These are phyloP conservation scores for Pseudorhiza aurosa DNA, from an alignment of 30 jellyfish, hydroid and myxozoan genomes.

Conservation along the genomic window DNA sequence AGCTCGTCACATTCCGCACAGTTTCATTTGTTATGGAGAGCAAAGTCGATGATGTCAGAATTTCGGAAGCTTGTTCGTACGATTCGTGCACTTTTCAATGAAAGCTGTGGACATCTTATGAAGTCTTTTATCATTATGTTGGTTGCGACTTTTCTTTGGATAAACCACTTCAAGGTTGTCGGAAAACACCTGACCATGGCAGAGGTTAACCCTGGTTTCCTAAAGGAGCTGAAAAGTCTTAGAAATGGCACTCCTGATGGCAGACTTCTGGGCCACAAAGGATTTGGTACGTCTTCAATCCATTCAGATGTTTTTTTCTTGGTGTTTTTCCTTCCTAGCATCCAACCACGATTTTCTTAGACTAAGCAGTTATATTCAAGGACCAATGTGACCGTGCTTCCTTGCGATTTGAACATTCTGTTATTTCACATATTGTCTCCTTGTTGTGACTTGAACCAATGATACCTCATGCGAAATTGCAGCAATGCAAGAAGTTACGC, in stretches of 20 bases:
- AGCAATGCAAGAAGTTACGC: too few species aligned
- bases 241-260: constrained; percentile 49
- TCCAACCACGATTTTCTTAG: too few species aligned
- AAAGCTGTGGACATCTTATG: too few species aligned
- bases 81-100: too few species aligned
- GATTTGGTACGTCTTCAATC: constrained; percentile 79
- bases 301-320: too few species aligned
- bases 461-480: too few species aligned
- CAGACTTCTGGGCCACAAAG: constrained; percentile 73
- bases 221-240: constrained; percentile 11
- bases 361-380: too few species aligned
- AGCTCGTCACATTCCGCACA: background rate
- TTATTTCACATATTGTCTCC: too few species aligned
- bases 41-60: background rate
- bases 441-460: too few species aligned
- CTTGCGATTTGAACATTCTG: too few species aligned
- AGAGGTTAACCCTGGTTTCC: constrained; percentile 48
- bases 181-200: constrained; percentile 51
- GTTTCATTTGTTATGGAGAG: background rate
- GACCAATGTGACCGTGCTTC: too few species aligned
- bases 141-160: constrained; percentile 19
- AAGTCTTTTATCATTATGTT: constrained; percentile 6
- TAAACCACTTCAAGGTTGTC: constrained; percentile 21
- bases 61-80: background rate
- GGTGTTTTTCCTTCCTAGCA: too few species aligned